A percentile compares a stretch with the other conserved stretches of the same genome.
Evolutionary conservation across 2,888 invertebrate genomes (phyloP).

Genomic region (Cremastinae sp.): DNA sequence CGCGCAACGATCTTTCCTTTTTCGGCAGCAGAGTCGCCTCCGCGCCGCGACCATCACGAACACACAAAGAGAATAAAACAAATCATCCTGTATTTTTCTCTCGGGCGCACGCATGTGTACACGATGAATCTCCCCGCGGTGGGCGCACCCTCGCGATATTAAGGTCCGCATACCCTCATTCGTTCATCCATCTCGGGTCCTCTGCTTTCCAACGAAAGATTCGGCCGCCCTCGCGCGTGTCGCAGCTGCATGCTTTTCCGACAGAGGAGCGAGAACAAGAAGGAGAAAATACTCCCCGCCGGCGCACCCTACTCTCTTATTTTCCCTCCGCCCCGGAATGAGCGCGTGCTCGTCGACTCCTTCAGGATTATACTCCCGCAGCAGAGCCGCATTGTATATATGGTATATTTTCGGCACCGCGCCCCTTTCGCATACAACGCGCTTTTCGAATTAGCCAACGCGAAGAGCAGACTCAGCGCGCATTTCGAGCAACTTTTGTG

Average conservation of each 20-base stretch:
- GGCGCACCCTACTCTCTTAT: slow-evolving; percentile 22
- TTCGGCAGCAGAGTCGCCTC: too few relatives aligned
- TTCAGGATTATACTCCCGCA: too few relatives aligned
- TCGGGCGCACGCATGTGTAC: not conserved
- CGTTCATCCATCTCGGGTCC: slow-evolving; percentile 23
- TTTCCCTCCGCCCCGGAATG: slow-evolving; percentile 1
- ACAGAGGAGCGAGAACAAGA: not conserved
- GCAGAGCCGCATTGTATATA: slow-evolving; percentile 37
- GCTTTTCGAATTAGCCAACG: slow-evolving; percentile 56
- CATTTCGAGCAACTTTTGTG: slow-evolving; percentile 7
- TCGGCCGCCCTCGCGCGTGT: slow-evolving; percentile 18
- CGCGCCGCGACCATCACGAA: too few relatives aligned
- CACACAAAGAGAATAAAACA: too few relatives aligned
- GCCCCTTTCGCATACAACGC: slow-evolving; percentile 38
- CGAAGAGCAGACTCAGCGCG: slow-evolving; percentile 14
- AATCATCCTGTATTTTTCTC: slow-evolving; percentile 35
- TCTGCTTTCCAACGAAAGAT: slow-evolving; percentile 17
- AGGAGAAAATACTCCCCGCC: slow-evolving; percentile 19
- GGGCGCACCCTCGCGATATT: slow-evolving; percentile 17
- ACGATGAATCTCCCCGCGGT: not conserved
- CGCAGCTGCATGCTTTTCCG: slow-evolving; percentile 6
- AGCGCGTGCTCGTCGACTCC: slow-evolving; percentile 49
- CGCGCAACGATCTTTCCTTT: not conserved
- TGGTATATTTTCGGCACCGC: too few relatives aligned
- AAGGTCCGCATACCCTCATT: slow-evolving; percentile 18